Conservation (phyloP, 2,797 vertebrate species). For the Cynodonichthys magdalenae region DNA sequence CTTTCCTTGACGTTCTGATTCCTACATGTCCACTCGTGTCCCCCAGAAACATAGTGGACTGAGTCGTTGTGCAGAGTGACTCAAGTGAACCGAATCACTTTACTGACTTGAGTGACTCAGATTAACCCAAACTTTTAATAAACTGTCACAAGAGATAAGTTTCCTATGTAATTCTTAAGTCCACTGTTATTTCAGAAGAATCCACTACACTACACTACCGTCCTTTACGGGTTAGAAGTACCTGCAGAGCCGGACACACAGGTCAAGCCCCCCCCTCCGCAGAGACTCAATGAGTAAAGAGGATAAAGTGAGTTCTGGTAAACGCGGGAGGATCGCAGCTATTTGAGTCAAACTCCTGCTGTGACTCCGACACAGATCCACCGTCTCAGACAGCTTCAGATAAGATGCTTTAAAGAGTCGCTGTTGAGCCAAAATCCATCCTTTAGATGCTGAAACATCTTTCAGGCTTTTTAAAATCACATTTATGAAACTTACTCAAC, state of each 20-base stretch:
- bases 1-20: no score
- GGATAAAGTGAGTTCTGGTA: constrained; percentile 18
- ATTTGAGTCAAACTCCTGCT: constrained; percentile 34
- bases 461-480: no score
- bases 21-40: no score
- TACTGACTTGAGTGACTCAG: no score
- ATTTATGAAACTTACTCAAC: not conserved
- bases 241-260: constrained; percentile 6
- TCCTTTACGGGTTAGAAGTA: constrained; percentile 31
- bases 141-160: no score
- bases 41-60: no score
- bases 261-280: constrained; percentile 21
- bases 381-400: constrained; percentile 8
- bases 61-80: no score
- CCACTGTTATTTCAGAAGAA: no score
- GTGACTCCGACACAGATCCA: not conserved
- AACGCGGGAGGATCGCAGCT: constrained; percentile 27
- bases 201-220: no score
- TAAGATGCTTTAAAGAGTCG: constrained; percentile 12
- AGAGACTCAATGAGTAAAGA: constrained; percentile 38
- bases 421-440: not conserved
- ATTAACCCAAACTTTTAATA: no score
- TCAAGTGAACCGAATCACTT: no score
- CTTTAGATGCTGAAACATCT: not conserved
- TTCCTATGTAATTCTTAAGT: no score